Evolutionary conservation across 2,797 vertebrate species (phyloP), one percentile per base, ranked within the genome.

Genomic region (Neosilurus mollespiculum): DNA sequence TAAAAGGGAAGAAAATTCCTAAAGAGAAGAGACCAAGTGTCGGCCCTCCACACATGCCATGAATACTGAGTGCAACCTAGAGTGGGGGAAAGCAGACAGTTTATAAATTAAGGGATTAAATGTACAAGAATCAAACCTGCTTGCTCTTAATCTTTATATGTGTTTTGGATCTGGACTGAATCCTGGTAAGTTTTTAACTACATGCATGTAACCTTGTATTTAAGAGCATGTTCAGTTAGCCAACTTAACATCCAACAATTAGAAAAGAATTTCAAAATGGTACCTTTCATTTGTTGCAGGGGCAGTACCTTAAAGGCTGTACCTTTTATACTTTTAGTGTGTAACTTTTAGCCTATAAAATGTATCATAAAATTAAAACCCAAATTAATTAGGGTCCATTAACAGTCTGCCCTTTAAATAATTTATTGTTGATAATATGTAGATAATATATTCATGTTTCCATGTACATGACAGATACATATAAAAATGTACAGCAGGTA

Each of bases 31-130:
- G 87, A 1, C 96, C 96, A 67, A 97, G 88, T 93, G 96, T 94
- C 0, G 96, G 96, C 0, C 96, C 96, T 0, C 96, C 96, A 2
- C 95, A 96, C 94, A 97, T 97, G 20, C 96, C 96, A 0, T 95
- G 96, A 81, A 97, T 96, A 81, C 95, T 96, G 67, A 96, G 94
- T 2, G 96, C 91, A 72, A 96, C 95, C 96, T 97, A 88, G 26
- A 54, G 69, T 49, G 53, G 24, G 56, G 61, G 64, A 51, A 54
- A 75, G n/a, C 37, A 56, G 54, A 22, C 1, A 15, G 53, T 78
- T 26, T n/a, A 65, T 10, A 51, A n/a, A 26, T 78, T 53, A 65
- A 51, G 14, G 22, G 22, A 62, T 24, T 24, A 62, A 16, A 53
- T 65, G 7, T 20, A 7, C 59, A 30, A 51, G 2, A 53, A 53